These are phyloP conservation scores for Molorchus minor DNA, from an alignment of 2,888 invertebrate species.

Conservation along the genomic window DNA sequence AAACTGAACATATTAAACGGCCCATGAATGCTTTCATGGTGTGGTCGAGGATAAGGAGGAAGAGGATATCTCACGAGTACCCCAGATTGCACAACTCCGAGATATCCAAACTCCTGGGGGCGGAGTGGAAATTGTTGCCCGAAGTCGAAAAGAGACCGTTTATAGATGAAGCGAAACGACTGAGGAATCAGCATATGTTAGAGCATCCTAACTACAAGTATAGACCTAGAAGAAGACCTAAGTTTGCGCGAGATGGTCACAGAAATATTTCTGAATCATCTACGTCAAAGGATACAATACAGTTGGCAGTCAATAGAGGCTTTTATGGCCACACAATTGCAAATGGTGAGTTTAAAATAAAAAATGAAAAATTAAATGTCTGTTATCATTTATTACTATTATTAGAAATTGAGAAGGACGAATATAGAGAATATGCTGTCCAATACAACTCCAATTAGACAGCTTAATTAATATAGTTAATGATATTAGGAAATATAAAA, in stretches of 20 bases:
- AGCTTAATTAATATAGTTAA: no score
- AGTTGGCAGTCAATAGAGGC: conserved; percentile 37
- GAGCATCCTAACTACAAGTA: conserved; percentile 62
- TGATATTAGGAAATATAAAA: no score
- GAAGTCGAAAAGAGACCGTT: conserved; percentile 85
- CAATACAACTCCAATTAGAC: no score
- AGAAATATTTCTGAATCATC: conserved; percentile 24
- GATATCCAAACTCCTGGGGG: conserved; percentile 83
- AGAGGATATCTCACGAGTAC: conserved; percentile 84
- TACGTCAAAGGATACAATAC: conserved; percentile 34
- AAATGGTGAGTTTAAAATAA: conserved; percentile 14
- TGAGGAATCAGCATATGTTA: conserved; percentile 60
- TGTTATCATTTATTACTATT: no score
- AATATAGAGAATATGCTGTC: no score
- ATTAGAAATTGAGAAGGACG: no score
- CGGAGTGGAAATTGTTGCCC: conserved; percentile 84
- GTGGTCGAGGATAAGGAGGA: conserved; percentile 79
- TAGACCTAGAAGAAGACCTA: conserved; percentile 59
- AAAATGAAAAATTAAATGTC: no score
- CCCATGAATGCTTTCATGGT: conserved; percentile 97
- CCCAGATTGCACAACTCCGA: conserved; percentile 82
- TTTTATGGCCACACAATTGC: conserved; percentile 38
- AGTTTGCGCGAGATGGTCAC: conserved; percentile 44
- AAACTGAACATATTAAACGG: conserved; percentile 68
- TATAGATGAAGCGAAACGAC: conserved; percentile 84